phyloP scores from a whole-genome alignment of 2,797 vertebrate genomes.

The Corythornis leucogaster region DNA sequence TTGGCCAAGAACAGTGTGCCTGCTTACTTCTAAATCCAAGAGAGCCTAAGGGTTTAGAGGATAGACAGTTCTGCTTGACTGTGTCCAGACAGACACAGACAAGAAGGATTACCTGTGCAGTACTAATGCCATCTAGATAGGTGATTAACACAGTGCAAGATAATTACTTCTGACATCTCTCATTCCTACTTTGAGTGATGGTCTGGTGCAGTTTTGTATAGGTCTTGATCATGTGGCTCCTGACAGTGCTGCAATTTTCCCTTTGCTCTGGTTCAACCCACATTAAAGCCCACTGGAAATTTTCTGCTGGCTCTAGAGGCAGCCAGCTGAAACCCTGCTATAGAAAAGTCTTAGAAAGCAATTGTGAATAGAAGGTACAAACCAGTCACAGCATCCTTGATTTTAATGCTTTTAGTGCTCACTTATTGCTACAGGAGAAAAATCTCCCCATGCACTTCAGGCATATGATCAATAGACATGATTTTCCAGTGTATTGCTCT shows the following conservation, averaged over 20 bases:
- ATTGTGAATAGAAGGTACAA: background rate
- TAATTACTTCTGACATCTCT: constrained; percentile 64
- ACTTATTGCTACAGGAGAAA: background rate
- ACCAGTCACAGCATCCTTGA: background rate
- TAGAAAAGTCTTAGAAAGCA: background rate
- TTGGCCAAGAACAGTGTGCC: background rate
- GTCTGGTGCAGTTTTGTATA: background rate
- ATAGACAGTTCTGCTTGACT: background rate
- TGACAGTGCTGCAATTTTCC: background rate
- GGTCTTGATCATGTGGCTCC: background rate
- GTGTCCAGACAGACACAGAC: constrained; percentile 58
- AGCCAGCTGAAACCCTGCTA: background rate
- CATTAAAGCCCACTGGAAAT: background rate
- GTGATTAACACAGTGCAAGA: constrained; percentile 5
- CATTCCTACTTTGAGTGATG: background rate
- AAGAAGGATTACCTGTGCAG: constrained; percentile 48
- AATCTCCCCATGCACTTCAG: background rate
- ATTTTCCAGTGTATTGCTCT: background rate
- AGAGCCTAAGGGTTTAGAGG: background rate
- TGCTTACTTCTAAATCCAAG: background rate
- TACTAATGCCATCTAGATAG: constrained; percentile 15
- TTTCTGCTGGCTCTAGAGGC: background rate
- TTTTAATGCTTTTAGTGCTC: background rate
- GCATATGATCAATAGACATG: rapidly evolving
- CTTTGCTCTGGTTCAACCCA: background rate